Evolutionary conservation across 2,113 vertebrate genomes (phyloP), one percentile per base, ranked within the genome.

Genomic region (Mustela nigripes): DNA sequence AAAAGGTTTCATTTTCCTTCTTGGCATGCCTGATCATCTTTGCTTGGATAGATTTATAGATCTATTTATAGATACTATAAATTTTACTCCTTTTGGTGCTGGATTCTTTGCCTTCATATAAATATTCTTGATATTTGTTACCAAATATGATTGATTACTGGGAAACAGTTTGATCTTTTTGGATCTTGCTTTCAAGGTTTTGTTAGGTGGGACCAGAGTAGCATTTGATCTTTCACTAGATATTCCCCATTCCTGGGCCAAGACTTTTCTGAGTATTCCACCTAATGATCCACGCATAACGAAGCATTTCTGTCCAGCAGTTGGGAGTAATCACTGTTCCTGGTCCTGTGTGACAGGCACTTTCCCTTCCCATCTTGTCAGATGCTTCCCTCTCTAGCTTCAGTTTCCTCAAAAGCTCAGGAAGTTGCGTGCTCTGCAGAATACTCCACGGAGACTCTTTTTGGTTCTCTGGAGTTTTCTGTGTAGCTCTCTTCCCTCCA

Each of bases 51-150:
- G 12, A 42, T 42, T 42, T 42, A 42, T 42, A 42, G 42, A 5
- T 42, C 42, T 42, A 42, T 42, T 42, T 42, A 42, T 39, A 83
- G 76, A 63, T 18, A 65, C 2, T 58, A 16, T 65, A 79, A 86
- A 81, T 58, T 58, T 76, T 69, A 86, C 8, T 62, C 15, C 0
- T n/a, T 73, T 87, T 73, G 60, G 45, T 15, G 60, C 18, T 91
- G 36, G 53, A 62, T 86, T 71, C 63, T 94, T 94, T 83, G 19
- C 10, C 87, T 73, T 81, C 26, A 26, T 48, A 48, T 50, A 76
- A 74, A 89, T 93, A 78, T 45, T 71, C n/a, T 80, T 94, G 36
- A 84, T 48, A 80, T 48, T 90, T 86, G 12, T 91, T 91, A n/a
- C 73, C 71, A 67, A 26, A 11, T 58, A 10, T 62, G 53, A 15